These are phyloP conservation scores for Pomatorhinus ruficollis DNA, from an alignment of 2,113 vertebrate genomes.

Conservation along the genomic window DNA sequence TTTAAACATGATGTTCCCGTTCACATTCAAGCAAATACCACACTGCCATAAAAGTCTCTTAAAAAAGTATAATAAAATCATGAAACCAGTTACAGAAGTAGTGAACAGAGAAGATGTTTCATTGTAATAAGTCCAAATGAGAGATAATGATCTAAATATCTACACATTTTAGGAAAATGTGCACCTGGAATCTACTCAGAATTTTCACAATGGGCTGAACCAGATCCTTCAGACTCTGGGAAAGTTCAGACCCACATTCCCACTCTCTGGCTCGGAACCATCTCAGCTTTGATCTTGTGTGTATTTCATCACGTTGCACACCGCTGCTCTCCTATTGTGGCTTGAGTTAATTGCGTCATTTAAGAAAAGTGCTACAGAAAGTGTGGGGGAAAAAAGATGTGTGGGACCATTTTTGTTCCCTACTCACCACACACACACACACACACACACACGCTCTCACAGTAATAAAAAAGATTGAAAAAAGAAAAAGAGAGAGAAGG, in stretches of 20 bases:
- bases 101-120: neutral
- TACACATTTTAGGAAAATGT: conserved; percentile 56
- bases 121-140: conserved; percentile 44
- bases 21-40: conserved; percentile 24
- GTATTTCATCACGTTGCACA: conserved; percentile 25
- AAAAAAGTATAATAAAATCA: neutral
- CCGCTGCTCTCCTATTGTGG: neutral
- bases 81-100: neutral
- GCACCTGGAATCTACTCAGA: conserved; percentile 24
- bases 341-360: neutral
- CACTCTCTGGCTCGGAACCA: conserved; percentile 42
- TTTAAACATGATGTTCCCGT: neutral
- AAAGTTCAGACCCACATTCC: conserved; percentile 44
- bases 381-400: neutral
- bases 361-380: neutral
- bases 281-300: conserved; percentile 43
- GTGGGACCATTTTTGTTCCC: neutral
- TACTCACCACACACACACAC: neutral
- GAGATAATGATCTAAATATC: conserved; percentile 52
- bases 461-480: neutral
- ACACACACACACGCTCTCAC: neutral
- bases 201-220: conserved; percentile 45
- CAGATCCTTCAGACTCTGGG: conserved; percentile 37
- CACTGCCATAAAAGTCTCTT: neutral
- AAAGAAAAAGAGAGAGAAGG: neutral